phyloP scores from a whole-genome alignment of 2,113 vertebrate species.

The Chascanopsetta lugubris region DNA sequence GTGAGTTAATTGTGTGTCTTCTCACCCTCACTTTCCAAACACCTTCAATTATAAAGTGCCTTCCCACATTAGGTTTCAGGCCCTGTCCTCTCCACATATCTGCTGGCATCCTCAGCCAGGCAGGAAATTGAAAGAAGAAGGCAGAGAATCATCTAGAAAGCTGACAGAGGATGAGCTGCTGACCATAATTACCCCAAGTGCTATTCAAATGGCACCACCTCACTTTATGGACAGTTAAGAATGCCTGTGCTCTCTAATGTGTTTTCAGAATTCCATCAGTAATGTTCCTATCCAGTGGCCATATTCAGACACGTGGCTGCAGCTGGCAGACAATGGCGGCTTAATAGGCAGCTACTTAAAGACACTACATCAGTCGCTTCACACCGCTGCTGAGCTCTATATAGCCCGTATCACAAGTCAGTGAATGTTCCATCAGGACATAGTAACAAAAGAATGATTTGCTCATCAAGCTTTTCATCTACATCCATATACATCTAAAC shows the following conservation, averaged over 20 bases:
- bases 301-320: conserved; percentile 55
- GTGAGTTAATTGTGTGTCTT: conserved; percentile 15
- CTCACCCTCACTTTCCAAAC: conserved; percentile 50
- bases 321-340: conserved; percentile 48
- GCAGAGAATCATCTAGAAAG: conserved; percentile 61
- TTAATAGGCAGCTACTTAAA: conserved; percentile 62
- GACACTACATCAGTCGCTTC: conserved; percentile 49
- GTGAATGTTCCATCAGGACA: conserved; percentile 17
- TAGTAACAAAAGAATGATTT: conserved; percentile 9
- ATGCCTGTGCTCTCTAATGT: conserved; percentile 67
- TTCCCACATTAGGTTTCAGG: conserved; percentile 40
- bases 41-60: conserved; percentile 68
- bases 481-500: neutral
- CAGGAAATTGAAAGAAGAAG: conserved; percentile 78
- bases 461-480: neutral
- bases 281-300: conserved; percentile 65
- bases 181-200: conserved; percentile 74
- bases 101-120: conserved; percentile 69
- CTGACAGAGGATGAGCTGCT: conserved; percentile 65
- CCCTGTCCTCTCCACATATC: conserved; percentile 45
- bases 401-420: conserved; percentile 9
- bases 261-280: conserved; percentile 57
- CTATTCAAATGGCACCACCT: conserved; percentile 70
- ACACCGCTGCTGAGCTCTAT: conserved; percentile 28
- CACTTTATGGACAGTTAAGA: conserved; percentile 75